phyloP scores from a whole-genome alignment of 1,140 invertebrate species.

The Anastrepha ludens region DNA sequence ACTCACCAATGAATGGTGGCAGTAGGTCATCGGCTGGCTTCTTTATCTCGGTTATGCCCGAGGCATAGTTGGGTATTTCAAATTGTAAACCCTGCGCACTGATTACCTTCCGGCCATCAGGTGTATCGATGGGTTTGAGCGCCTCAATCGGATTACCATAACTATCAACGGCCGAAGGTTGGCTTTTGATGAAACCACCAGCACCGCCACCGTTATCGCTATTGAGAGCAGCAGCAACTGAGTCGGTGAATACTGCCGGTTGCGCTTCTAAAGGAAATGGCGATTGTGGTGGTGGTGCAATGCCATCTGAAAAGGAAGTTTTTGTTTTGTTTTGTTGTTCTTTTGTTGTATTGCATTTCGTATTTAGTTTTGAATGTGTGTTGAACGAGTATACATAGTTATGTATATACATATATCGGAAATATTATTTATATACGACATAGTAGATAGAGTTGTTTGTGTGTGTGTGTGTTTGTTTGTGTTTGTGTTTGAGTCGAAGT shows the following conservation, averaged over 20 bases:
- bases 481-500: background rate
- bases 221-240: constrained; percentile 60
- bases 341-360: constrained; percentile 34
- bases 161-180: constrained; percentile 63
- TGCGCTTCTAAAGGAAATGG: constrained; percentile 71
- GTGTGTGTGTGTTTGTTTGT: background rate
- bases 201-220: constrained; percentile 64
- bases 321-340: constrained; percentile 46
- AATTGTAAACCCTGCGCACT: constrained; percentile 71
- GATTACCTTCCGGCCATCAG: constrained; percentile 70
- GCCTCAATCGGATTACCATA: constrained; percentile 71
- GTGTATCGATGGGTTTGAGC: constrained; percentile 69
- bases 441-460: background rate
- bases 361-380: background rate
- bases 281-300: constrained; percentile 69
- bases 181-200: constrained; percentile 45
- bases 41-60: constrained; percentile 72
- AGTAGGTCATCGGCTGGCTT: constrained; percentile 69
- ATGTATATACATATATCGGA: background rate
- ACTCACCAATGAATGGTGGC: constrained; percentile 74
- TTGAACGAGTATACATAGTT: background rate
- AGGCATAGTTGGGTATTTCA: constrained; percentile 72
- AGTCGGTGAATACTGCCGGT: constrained; percentile 64
- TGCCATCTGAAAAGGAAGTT: constrained; percentile 68
- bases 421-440: background rate